These are phyloP conservation scores for Crenuchus spilurus DNA, from an alignment of 2,797 vertebrate species.

Conservation along the genomic window DNA sequence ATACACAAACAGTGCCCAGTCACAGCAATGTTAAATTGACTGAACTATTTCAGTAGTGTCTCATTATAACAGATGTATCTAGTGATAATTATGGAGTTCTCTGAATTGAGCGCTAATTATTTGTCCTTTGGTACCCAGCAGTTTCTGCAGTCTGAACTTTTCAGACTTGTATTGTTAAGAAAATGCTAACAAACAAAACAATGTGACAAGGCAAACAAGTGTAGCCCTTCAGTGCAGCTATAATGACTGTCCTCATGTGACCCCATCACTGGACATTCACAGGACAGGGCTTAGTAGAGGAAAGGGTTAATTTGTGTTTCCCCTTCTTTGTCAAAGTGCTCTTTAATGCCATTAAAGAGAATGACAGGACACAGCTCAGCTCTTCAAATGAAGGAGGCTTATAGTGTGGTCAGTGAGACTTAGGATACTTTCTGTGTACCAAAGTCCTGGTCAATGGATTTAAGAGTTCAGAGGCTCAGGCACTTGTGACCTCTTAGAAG, in stretches of 20 bases:
- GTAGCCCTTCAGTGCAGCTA: not conserved
- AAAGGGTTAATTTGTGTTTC: not conserved
- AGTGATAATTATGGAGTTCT: too few species aligned
- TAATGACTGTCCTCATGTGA: not conserved
- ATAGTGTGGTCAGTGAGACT: not conserved
- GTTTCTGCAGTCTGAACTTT: too few species aligned
- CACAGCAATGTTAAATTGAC: too few species aligned
- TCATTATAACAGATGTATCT: too few species aligned
- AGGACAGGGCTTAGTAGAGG: not conserved
- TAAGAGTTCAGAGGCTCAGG: not conserved
- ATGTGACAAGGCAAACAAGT: not conserved
- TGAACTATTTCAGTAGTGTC: too few species aligned
- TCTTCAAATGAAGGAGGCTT: not conserved
- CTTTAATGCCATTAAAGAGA: conserved; percentile 14
- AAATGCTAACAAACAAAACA: too few species aligned
- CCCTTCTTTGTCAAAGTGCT: not conserved
- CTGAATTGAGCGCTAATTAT: too few species aligned
- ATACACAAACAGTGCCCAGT: too few species aligned
- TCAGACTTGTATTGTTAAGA: too few species aligned
- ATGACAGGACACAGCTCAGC: not conserved
- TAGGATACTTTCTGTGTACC: not conserved
- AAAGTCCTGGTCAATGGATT: not conserved
- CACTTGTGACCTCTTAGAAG: not conserved
- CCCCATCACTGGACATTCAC: not conserved
- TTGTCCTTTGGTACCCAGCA: too few species aligned